Evolutionary conservation across 2,888 invertebrate genomes (phyloP), one percentile per base, ranked within the genome.

Genomic region (Lagria hirta): DNA sequence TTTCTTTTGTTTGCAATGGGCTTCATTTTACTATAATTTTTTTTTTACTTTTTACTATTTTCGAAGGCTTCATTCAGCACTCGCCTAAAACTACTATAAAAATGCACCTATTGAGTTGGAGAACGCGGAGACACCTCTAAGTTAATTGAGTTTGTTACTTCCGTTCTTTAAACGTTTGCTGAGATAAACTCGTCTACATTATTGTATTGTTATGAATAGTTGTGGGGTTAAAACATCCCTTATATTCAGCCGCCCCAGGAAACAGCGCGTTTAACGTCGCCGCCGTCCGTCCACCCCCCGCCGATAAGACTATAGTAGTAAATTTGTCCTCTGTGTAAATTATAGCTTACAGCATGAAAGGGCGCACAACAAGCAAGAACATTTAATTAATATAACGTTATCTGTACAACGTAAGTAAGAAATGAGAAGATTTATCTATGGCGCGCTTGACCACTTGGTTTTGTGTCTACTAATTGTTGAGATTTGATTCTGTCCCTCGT

Each of bases 391-490:
- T 43, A 43, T 40, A 43, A 43, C 43, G 43, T 43, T 43, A 43
- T 43, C 43, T 43, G 43, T 29, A 30, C 36, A 14, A 2, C 11
- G 26, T 29, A 35, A 11, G 43, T 54, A 58, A 58, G 56, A 57
- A 58, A 52, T 40, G 45, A 3, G 23, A 20, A 50, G 54, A 58
- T 58, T 57, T 58, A 58, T 55, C 46, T 37, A 23, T 38, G 22
- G 46, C 50, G 47, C 45, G 56, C 55, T 57, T 55, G 58, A 57
- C 58, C 58, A 51, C 48, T 51, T 49, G 54, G 48, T 57, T 57
- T 53, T 52, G 54, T 51, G 52, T 53, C 15, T 18, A 54, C 58
- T 58, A 58, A 58, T 58, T 58, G 58, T 55, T 48, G 49, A 43
- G 57, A 57, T 58, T 58, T 55, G 56, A 58, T 58, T 56, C 50